A percentile compares a stretch with the other conserved stretches of the same genome.
These are phyloP conservation scores for Urocynchramus pylzowi DNA, from an alignment of 2,113 vertebrate species.

Conservation along the genomic window DNA sequence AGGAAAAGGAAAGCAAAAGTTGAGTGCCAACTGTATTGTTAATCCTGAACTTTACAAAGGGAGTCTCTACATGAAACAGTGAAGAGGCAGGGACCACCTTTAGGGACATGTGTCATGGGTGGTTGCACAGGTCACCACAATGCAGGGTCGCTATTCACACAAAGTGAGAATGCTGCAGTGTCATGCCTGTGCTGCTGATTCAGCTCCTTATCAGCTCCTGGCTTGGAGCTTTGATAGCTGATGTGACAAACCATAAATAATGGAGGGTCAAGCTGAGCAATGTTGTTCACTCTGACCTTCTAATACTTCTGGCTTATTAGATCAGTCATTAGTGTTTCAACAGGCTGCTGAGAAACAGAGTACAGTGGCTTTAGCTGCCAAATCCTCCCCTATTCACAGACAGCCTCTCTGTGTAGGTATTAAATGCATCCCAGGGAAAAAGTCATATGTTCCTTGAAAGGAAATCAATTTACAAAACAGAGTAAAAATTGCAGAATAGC, in stretches of 20 bases:
- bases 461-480: background rate
- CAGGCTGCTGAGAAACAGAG: constrained; percentile 27
- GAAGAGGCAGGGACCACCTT: background rate
- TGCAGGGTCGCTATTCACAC: background rate
- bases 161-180: background rate
- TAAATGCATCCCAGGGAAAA: background rate
- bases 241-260: constrained; percentile 63
- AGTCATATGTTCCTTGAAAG: background rate
- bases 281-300: constrained; percentile 47
- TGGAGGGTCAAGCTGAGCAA: constrained; percentile 48
- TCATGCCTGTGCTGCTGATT: constrained; percentile 55
- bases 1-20: background rate
- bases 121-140: constrained; percentile 48
- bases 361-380: constrained; percentile 37
- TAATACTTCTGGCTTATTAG: constrained; percentile 62
- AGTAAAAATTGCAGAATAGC: background rate
- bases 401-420: background rate
- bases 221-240: constrained; percentile 38
- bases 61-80: background rate
- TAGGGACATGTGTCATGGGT: constrained; percentile 13
- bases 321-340: constrained; percentile 43
- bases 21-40: background rate
- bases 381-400: background rate
- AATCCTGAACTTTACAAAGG: background rate
- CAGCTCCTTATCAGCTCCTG: constrained; percentile 32